Conservation (phyloP, 2,888 invertebrate species). For the Parnassius apollo region DNA sequence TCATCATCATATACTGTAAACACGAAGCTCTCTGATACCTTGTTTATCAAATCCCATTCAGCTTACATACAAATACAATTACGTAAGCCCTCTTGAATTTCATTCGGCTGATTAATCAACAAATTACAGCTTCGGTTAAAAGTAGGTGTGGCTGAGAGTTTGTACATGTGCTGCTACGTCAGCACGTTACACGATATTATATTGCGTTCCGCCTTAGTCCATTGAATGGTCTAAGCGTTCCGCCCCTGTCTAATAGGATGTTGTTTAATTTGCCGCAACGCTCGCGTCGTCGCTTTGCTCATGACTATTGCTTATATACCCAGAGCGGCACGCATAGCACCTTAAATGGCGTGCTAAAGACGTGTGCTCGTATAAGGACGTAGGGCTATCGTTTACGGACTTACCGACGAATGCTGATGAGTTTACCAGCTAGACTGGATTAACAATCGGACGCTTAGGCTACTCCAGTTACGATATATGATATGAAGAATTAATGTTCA, state of each 20-base stretch:
- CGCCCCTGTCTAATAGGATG: conserved; percentile 26
- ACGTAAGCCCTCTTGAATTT: no score
- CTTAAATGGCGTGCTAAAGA: conserved; percentile 51
- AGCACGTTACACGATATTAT: conserved; percentile 20
- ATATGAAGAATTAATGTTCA: conserved; percentile 13
- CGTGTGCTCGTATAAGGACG: conserved; percentile 47
- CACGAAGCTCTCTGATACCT: no score
- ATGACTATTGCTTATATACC: conserved; percentile 40
- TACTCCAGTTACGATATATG: conserved; percentile 34
- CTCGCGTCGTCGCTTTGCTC: conserved; percentile 42
- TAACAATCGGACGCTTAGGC: conserved; percentile 41
- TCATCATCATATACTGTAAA: no score
- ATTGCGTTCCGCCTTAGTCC: conserved; percentile 21
- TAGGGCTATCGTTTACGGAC: conserved; percentile 42
- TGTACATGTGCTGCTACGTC: conserved; percentile 7
- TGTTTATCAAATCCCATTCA: no score
- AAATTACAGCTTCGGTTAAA: conserved; percentile 7
- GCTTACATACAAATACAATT: no score
- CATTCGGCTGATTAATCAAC: background rate
- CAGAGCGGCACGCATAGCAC: conserved; percentile 47
- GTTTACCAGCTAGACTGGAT: conserved; percentile 34
- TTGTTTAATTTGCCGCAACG: conserved; percentile 34
- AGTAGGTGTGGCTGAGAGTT: conserved; percentile 3
- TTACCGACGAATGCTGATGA: conserved; percentile 39
- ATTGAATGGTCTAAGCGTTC: conserved; percentile 2